phyloP scores from a whole-genome alignment of 2,888 invertebrate genomes.

The Baronia brevicornis region DNA sequence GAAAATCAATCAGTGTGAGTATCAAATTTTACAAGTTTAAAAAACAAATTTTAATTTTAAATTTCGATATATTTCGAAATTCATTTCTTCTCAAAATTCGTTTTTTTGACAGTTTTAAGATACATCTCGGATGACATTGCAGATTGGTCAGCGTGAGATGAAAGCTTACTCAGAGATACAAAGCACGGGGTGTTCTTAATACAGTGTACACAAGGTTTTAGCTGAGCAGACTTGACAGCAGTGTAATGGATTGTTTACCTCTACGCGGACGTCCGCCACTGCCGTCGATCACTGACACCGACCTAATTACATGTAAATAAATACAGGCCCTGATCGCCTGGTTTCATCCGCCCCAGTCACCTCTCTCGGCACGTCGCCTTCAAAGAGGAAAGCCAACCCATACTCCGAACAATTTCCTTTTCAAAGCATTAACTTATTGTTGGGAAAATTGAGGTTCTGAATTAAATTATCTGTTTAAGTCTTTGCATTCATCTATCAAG shows the following conservation, averaged over 20 bases:
- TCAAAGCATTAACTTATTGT: slow-evolving; percentile 14
- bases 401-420: slow-evolving; percentile 15
- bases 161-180: too few species aligned
- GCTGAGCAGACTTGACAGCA: slow-evolving; percentile 39
- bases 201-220: slow-evolving; percentile 17
- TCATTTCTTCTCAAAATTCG: too few species aligned
- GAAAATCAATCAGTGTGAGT: too few species aligned
- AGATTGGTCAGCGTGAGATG: too few species aligned
- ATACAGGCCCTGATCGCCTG: slow-evolving; percentile 41
- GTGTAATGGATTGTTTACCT: slow-evolving; percentile 65
- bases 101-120: too few species aligned
- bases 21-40: too few species aligned
- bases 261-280: slow-evolving; percentile 49
- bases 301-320: slow-evolving; percentile 71
- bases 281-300: slow-evolving; percentile 61
- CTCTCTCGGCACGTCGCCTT: slow-evolving; percentile 24
- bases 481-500: too few species aligned
- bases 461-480: slow-evolving; percentile 13
- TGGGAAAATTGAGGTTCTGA: slow-evolving; percentile 12
- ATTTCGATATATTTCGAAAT: too few species aligned
- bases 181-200: slow-evolving; percentile 6
- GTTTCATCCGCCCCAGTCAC: slow-evolving; percentile 33
- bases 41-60: too few species aligned
- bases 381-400: slow-evolving; percentile 9
- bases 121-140: too few species aligned